These are phyloP conservation scores for Anguilla anguilla DNA, from an alignment of 2,797 vertebrate genomes.

Conservation along the genomic window DNA sequence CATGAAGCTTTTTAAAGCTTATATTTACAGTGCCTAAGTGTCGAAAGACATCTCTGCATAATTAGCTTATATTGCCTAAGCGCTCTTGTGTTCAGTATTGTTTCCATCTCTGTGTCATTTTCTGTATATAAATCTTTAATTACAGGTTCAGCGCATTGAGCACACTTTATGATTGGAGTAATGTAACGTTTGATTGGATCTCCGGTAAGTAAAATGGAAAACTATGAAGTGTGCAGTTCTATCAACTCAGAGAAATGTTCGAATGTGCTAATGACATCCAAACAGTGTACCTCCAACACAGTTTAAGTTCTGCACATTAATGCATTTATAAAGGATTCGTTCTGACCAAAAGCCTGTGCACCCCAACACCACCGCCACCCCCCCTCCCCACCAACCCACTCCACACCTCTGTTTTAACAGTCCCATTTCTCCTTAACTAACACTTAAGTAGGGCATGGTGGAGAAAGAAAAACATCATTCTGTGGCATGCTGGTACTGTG, in stretches of 20 bases:
- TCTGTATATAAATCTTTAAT: constrained; percentile 54
- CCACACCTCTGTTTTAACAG: constrained; percentile 22
- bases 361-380: constrained; percentile 8
- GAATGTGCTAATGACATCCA: neutral
- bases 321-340: constrained; percentile 22
- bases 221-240: neutral
- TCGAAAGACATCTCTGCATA: constrained; percentile 20
- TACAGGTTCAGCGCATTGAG: constrained; percentile 65
- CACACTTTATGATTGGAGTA: constrained; percentile 47
- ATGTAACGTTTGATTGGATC: constrained; percentile 57
- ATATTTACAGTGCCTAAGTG: constrained; percentile 64
- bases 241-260: neutral
- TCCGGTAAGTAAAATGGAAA: constrained; percentile 13
- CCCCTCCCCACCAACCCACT: neutral
- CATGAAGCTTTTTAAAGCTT: constrained; percentile 50
- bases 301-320: neutral
- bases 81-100: constrained; percentile 25
- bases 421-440: constrained; percentile 51
- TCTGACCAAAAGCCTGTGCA: neutral
- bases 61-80: constrained; percentile 56
- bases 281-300: neutral
- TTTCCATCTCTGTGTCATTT: constrained; percentile 52
- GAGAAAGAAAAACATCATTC: constrained; percentile 69
- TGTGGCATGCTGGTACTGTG: constrained; percentile 77
- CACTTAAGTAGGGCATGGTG: constrained; percentile 73